Base-by-base conservation (phyloP, 2,888 invertebrate species). In the Minunthozetes semirufus region DNA sequence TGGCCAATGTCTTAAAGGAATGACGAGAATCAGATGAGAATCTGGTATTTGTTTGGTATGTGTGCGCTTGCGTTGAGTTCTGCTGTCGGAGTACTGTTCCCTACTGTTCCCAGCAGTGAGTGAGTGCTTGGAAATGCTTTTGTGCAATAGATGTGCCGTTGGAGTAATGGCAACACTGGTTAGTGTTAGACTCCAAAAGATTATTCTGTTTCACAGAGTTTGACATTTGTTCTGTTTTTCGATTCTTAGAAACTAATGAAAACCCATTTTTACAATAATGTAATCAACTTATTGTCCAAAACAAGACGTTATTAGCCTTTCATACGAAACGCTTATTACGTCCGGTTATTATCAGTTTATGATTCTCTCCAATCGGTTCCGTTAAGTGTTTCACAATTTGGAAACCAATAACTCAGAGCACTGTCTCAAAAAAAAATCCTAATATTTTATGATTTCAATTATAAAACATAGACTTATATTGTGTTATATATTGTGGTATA, bases 11-110 rank as follows among this genome's bases (percentile, higher is more conserved):
- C 33, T 33, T 33, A 33, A 33, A 3, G 33, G 33, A 33, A 33
- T 33, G 33, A 33, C 33, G 33, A 33, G 33, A 33, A 33, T 17
- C 48, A 8, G 13, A 8, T 48, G 48, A 48, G 15, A 48, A 17
- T 17, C 48, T 17, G n/a, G n/a, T 48, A 13, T 2, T 3, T 8
- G 59, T 59, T 25, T 4, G 13, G 5, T 25, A 33, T 13, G 22
- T 68, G 25, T 68, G 68, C 68, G 68, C 68, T 68, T 68, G 68
- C 68, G 68, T 68, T 68, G 15, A 63, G n/a, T n/a, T n/a, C n/a
- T n/a, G n/a, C 8, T 17, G 56, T n/a, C 61, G 29, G 61, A 46
- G 42, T 46, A 68, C 68, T 68, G 46, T 68, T 68, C 33, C 22
- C 4, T 9, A 25, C 22, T 42, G 42, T 42, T 13, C 8, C 3